Evolutionary conservation across 2,797 vertebrate species (phyloP), one percentile per base, ranked within the genome.

Genomic region (Pantherophis alleghaniensis): DNA sequence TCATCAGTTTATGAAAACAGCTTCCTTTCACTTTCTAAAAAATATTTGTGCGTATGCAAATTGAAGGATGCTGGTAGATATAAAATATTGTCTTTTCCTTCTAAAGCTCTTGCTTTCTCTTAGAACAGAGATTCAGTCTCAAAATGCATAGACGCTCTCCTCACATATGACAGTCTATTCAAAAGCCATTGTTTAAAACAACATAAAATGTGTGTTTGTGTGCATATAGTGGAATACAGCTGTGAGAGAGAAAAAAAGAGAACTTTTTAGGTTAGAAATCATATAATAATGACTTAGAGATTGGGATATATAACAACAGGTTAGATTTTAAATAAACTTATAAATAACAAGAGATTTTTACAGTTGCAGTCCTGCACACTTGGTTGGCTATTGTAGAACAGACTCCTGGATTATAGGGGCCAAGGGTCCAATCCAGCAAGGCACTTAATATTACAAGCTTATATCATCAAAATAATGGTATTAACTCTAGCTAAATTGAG

Each of bases 1-100:
- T 95, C 90, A 96, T 96, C 32, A 87, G 93, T 90, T 0, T 95
- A 96, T 96, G 61, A 91, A 57, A 91, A 53, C 3, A 83, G 90
- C 93, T 93, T 94, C 97, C 90, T 96, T 79, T 90, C 94, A 96
- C 93, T 96, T 94, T 96, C 96, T 94, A 93, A 74, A 93, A 93
- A 89, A 94, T 92, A 14, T 95, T 95, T 93, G 88, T 86, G 32
- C 47, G 56, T 95, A 95, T 96, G 95, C 92, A 94, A 95, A 96
- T 94, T 83, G 94, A 96, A 94, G 95, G 96, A 96, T 66, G 86
- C 94, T 96, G 87, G 95, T 92, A 79, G 92, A 96, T 95, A 93
- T 95, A 20, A 93, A 95, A 92, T 94, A 86, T 63, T 94, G 86
- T 63, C 89, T 94, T 95, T 95, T 94, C 87, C 32, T 94, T 95